phyloP scores from a whole-genome alignment of 2,888 invertebrate species.

The Dicranocentrus wangi region DNA sequence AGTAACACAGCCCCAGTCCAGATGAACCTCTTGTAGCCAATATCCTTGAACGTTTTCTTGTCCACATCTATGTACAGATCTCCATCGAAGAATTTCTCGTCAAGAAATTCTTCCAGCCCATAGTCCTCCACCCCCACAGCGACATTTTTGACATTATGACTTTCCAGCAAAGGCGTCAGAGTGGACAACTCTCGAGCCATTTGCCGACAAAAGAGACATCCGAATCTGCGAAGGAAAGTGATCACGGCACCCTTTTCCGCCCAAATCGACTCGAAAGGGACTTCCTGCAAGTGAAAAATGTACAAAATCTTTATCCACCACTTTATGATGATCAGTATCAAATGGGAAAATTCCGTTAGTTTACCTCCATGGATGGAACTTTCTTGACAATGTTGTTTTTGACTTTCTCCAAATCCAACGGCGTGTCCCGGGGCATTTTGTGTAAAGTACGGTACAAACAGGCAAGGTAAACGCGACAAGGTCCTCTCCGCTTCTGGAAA shows the following conservation, averaged over 20 bases:
- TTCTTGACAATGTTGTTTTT: conserved; percentile 65
- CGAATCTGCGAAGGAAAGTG: conserved; percentile 82
- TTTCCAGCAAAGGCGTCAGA: conserved; percentile 79
- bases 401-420: conserved; percentile 59
- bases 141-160: conserved; percentile 79
- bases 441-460: too few relatives aligned
- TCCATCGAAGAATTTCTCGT: conserved; percentile 80
- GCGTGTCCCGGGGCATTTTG: too few relatives aligned
- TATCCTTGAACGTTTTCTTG: conserved; percentile 77
- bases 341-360: too few relatives aligned
- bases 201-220: conserved; percentile 81
- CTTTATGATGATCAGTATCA: too few relatives aligned
- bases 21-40: conserved; percentile 80
- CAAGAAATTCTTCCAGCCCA: conserved; percentile 80
- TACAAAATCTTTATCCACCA: too few relatives aligned
- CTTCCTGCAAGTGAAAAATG: too few relatives aligned
- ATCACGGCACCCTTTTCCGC: conserved; percentile 79
- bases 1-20: conserved; percentile 77
- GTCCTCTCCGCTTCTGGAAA: too few relatives aligned
- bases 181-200: conserved; percentile 80
- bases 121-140: conserved; percentile 81
- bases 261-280: conserved; percentile 79
- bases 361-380: conserved; percentile 67
- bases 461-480: too few relatives aligned
- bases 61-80: conserved; percentile 76